phyloP scores from a whole-genome alignment of 2,113 vertebrate genomes.

The Petroica traversi region DNA sequence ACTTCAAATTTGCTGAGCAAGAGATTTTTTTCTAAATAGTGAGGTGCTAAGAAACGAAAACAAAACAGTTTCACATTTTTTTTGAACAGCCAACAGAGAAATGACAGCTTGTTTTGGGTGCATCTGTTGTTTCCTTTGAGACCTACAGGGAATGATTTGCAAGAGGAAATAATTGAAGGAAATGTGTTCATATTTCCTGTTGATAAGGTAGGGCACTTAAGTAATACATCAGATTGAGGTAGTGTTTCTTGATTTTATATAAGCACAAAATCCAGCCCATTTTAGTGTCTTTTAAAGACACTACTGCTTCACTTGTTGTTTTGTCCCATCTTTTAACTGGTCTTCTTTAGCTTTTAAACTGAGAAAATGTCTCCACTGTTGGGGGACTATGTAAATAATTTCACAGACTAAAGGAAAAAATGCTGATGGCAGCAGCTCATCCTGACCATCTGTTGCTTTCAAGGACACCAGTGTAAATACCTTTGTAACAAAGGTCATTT shows the following conservation, averaged over 20 bases:
- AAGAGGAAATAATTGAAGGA: slow-evolving; percentile 41
- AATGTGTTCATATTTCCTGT: slow-evolving; percentile 61
- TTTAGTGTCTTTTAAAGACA: background rate
- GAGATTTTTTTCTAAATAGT: background rate
- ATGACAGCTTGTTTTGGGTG: background rate
- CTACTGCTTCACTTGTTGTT: background rate
- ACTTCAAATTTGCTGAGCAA: background rate
- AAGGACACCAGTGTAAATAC: slow-evolving; percentile 1
- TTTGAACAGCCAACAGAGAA: background rate
- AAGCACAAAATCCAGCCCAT: background rate
- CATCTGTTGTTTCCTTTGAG: slow-evolving; percentile 43
- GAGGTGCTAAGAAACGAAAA: background rate
- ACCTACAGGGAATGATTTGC: slow-evolving; percentile 13
- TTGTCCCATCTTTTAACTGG: background rate
- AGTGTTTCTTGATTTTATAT: background rate
- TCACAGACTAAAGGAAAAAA: background rate
- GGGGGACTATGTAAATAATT: background rate
- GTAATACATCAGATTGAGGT: background rate
- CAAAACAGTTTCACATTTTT: background rate
- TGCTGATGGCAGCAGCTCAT: slow-evolving; percentile 29
- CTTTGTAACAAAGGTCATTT: slow-evolving; percentile 1
- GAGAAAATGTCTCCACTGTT: background rate
- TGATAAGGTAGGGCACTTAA: slow-evolving; percentile 12
- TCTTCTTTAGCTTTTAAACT: background rate
- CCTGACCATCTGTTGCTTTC: slow-evolving; percentile 40